phyloP scores from a whole-genome alignment of 53 echinoderm and acorn worm genomes.

The Holothuria scabra region DNA sequence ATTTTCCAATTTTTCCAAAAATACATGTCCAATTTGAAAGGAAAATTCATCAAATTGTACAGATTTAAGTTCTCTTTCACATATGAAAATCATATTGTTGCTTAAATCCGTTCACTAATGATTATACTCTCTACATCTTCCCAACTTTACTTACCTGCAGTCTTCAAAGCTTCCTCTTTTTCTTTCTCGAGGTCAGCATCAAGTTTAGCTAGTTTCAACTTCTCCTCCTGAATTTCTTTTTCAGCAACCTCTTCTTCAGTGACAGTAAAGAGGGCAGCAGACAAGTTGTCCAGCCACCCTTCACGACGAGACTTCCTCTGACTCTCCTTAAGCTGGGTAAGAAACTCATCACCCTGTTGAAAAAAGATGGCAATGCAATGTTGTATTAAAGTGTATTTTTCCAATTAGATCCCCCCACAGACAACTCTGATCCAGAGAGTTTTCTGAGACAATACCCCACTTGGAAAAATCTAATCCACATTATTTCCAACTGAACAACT shows the following conservation, averaged over 20 bases:
- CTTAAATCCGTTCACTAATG: neutral
- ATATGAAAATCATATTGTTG: no score
- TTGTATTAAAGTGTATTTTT: no score
- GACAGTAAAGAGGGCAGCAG: slow-evolving; percentile 64
- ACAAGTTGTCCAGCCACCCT: slow-evolving; percentile 88
- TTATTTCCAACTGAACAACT: no score
- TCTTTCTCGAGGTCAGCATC: slow-evolving; percentile 66
- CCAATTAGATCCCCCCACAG: no score
- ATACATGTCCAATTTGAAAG: no score
- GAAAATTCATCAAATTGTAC: no score
- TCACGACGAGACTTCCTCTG: slow-evolving; percentile 88
- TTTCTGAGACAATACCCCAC: no score
- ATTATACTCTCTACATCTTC: neutral
- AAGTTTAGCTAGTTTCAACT: slow-evolving; percentile 44
- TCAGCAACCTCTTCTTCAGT: slow-evolving; percentile 51
- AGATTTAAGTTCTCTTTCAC: no score
- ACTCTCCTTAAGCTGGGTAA: slow-evolving; percentile 70
- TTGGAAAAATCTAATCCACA: no score
- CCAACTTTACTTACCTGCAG: neutral
- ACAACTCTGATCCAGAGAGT: no score
- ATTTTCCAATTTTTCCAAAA: no score
- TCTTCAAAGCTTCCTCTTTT: slow-evolving; percentile 49
- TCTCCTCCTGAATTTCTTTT: slow-evolving; percentile 15
- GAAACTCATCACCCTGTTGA: slow-evolving; percentile 64
- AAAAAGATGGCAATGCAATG: no score